Base-by-base conservation (phyloP, 2,888 invertebrate genomes). In the Oligia fasciuncula region DNA sequence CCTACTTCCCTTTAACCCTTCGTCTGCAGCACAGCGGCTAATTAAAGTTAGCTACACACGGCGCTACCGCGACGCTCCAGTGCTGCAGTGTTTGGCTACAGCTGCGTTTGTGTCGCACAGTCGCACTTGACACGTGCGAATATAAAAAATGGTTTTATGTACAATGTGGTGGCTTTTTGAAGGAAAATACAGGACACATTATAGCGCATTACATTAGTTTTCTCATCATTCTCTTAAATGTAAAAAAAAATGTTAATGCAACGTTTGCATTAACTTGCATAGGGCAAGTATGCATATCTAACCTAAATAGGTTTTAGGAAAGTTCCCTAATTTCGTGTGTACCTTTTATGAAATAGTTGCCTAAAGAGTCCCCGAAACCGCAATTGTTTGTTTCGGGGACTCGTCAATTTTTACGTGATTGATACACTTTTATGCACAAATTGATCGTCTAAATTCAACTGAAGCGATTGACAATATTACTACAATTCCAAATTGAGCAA, bases 31-130 rank as follows among this genome's bases (percentile, higher is more conserved):
- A 91, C 92, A 92, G 92, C 88, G 91, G 88, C 94, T 95, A 95
- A 95, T 95, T 94, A 94, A 95, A 95, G 93, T 94, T 93, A 85
- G 93, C 81, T 90, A 91, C 94, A 92, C 91, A 92, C 91, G 90
- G 89, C 63, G 87, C 80, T 83, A 88, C 90, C 87, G 81, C 89
- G 77, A 79, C 85, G 89, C 89, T 89, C 83, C 87, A 80, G 83
- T 88, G 89, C 89, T 89, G 82, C 87, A 80, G 83, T 88, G 87
- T 89, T 89, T 81, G 79, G 83, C 87, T 88, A 87, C 87, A 83
- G 79, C 81, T 82, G 83, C 83, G 87, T 88, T 83, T 82, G 83
- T 73, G 77, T 79, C 83, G 85, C 88, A 60, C 74, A 40, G 19
- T 66, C 66, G 81, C 88, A 63, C 62, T 74, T 81, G 60, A 78